Base-by-base conservation (phyloP, 2,113 vertebrate species). In the Bostrychus sinensis region DNA sequence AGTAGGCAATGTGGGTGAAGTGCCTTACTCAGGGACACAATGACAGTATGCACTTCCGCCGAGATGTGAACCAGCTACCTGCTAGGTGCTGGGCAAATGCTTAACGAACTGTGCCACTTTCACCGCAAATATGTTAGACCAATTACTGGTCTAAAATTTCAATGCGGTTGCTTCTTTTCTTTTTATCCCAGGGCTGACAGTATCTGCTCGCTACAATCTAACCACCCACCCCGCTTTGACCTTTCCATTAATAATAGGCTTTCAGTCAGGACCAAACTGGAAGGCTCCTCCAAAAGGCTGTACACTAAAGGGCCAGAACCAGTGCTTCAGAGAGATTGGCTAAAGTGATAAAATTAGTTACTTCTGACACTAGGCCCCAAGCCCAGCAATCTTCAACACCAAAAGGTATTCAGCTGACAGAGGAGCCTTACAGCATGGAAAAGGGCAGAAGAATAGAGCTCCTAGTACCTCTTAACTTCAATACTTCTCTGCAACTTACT, bases 231-330 rank as follows among this genome's bases (percentile, higher is more conserved):
- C 72, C 65, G 76, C 65, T 66, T 65, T 89, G 86, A 91, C 86
- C 86, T 91, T 89, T 86, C 81, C n/a, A 84, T 88, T 89, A 90
- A 90, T 89, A 87, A 83, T 66, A 83, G 76, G 70, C 64, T 68
- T 77, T 74, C 83, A 69, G 68, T 66, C 23, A 69, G 53, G 65
- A 60, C 77, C 82, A 78, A 56, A 72, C 53, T 64, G 43, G 45
- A 77, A 51, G 45, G 36, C 70, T 68, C 36, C 23, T 65, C 46
- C 68, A 67, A 76, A 39, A 82, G 65, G 56, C 39, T 81, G 58
- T 80, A 62, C 46, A 66, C 69, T 69, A 72, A 75, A 80, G 63
- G 63, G 74, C 81, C 84, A 62, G 62, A 38, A 69, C 37, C 61
- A 62, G 39, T 56, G 56, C 62, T 67, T 72, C 10, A 19, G 46